phyloP scores from a whole-genome alignment of 2,113 vertebrate species.

The Fregata magnificens region DNA sequence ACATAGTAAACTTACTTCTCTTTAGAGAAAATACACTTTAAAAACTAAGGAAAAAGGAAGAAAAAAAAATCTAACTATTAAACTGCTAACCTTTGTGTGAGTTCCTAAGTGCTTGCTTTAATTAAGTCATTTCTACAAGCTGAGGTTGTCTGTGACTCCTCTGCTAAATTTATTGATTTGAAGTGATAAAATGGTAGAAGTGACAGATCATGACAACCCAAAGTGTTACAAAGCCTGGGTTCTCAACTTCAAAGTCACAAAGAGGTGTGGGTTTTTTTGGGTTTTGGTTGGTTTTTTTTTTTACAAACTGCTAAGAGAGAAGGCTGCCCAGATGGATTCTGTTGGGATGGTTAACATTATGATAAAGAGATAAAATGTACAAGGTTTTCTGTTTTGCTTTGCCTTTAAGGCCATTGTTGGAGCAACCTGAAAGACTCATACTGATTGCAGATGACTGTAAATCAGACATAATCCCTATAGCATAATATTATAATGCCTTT shows the following conservation, averaged over 20 bases:
- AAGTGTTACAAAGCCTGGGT: neutral
- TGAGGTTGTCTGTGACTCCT: neutral
- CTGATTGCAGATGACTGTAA: neutral
- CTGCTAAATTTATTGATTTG: neutral
- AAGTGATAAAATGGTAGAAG: neutral
- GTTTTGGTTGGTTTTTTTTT: neutral
- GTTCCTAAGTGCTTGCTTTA: neutral
- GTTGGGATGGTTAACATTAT: neutral
- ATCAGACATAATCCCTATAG: neutral
- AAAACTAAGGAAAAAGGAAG: neutral
- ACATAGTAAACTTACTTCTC: neutral
- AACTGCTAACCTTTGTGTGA: neutral
- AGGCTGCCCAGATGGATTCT: neutral
- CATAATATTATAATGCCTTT: neutral
- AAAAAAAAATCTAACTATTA: neutral
- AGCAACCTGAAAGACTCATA: neutral
- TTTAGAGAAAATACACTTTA: neutral
- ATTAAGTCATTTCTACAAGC: neutral
- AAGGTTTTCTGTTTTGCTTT: neutral
- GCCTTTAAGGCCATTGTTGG: too few relatives aligned
- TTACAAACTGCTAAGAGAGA: neutral
- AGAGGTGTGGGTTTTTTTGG: fast-evolving
- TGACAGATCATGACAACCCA: neutral
- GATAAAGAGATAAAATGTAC: neutral
- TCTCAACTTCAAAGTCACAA: neutral